phyloP scores from a whole-genome alignment of 2,797 vertebrate genomes.

The Parotocinclus haroldoi region DNA sequence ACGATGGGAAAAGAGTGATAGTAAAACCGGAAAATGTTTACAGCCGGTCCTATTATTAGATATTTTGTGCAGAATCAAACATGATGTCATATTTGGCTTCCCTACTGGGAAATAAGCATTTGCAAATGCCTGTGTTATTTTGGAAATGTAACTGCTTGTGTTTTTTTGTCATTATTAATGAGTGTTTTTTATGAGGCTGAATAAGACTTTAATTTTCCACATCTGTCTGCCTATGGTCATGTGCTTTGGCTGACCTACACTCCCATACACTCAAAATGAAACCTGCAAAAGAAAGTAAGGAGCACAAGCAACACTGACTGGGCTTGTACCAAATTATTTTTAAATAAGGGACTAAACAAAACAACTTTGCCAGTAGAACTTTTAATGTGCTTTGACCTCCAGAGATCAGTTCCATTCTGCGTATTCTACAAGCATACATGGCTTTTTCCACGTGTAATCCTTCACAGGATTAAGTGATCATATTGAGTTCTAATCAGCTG shows the following conservation, averaged over 20 bases:
- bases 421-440: too few species aligned
- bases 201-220: constrained; percentile 56
- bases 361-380: too few species aligned
- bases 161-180: constrained; percentile 68
- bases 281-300: constrained; percentile 40
- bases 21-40: constrained; percentile 51
- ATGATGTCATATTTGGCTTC: constrained; percentile 66
- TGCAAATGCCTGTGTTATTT: constrained; percentile 60
- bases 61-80: constrained; percentile 59
- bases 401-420: too few species aligned
- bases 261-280: constrained; percentile 25
- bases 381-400: too few species aligned
- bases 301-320: constrained; percentile 53
- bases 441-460: too few species aligned
- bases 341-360: too few species aligned
- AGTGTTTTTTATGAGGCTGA: constrained; percentile 58
- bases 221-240: constrained; percentile 56
- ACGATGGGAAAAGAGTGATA: constrained; percentile 62
- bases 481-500: too few species aligned
- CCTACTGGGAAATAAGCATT: constrained; percentile 41
- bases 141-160: constrained; percentile 63
- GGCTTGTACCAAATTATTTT: too few species aligned
- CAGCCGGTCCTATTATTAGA: constrained; percentile 66
- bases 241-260: constrained; percentile 48
- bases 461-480: too few species aligned